phyloP scores from a whole-genome alignment of 2,113 vertebrate species.

The Rhinolophus sinicus region DNA sequence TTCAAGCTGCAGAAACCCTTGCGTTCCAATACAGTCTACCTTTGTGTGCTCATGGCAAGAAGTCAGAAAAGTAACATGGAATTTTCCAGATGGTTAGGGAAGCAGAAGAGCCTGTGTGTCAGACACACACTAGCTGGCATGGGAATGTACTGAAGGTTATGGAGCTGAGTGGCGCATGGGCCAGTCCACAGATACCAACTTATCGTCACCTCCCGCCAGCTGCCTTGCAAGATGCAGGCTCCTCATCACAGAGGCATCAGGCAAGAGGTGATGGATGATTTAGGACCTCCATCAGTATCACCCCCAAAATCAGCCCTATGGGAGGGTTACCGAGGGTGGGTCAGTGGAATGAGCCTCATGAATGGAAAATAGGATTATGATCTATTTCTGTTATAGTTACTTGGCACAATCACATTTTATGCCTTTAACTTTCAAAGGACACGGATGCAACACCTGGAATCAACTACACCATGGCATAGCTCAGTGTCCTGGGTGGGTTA shows the following conservation, averaged over 20 bases:
- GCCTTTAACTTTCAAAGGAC: background rate
- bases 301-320: background rate
- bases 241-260: background rate
- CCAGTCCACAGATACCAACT: background rate
- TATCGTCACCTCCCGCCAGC: background rate
- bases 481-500: background rate
- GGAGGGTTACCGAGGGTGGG: background rate
- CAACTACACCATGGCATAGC: too few species aligned
- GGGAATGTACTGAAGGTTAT: background rate
- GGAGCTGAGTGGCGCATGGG: background rate
- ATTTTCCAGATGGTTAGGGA: slow-evolving; percentile 40
- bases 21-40: background rate
- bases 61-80: slow-evolving; percentile 45
- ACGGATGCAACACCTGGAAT: background rate
- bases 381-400: background rate
- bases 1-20: background rate
- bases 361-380: background rate
- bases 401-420: background rate
- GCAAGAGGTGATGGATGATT: background rate
- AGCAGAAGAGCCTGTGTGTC: slow-evolving; percentile 7
- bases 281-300: background rate
- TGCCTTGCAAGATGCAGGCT: background rate
- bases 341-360: background rate
- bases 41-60: background rate
- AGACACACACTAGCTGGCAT: background rate